Evolutionary conservation across 2,888 invertebrate species (phyloP).

Genomic region (Alviniconcha strummeri): DNA sequence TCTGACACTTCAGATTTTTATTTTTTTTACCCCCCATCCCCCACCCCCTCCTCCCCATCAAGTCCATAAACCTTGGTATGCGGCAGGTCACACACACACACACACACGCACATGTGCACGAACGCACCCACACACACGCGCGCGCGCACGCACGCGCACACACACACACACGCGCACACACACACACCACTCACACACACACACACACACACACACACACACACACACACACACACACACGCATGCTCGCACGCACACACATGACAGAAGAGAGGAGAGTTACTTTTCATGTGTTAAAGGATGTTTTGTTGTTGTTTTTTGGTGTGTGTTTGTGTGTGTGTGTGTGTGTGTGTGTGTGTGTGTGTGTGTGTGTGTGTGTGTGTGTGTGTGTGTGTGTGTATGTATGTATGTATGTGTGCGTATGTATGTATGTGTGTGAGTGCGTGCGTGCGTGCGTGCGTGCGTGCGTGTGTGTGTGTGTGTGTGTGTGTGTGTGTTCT

Average conservation of each 20-base stretch:
- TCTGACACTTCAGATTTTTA: too few species aligned
- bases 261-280: too few species aligned
- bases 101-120: neutral
- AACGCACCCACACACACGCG: too few species aligned
- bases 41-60: neutral
- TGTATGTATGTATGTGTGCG: neutral
- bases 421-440: neutral
- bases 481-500: neutral
- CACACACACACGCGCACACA: neutral
- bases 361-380: neutral
- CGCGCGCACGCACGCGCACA: constrained; percentile 11
- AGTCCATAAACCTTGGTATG: neutral
- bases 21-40: neutral
- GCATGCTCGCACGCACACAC: neutral
- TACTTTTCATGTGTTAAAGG: neutral
- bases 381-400: neutral
- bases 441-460: neutral
- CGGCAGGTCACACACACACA: too few species aligned
- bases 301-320: neutral
- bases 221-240: neutral
- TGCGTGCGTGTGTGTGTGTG: neutral
- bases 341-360: neutral
- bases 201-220: constrained; percentile 19
- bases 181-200: neutral
- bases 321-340: neutral